These are phyloP conservation scores for Nomada goodeniana DNA, from an alignment of 2,888 invertebrate genomes.

Conservation along the genomic window DNA sequence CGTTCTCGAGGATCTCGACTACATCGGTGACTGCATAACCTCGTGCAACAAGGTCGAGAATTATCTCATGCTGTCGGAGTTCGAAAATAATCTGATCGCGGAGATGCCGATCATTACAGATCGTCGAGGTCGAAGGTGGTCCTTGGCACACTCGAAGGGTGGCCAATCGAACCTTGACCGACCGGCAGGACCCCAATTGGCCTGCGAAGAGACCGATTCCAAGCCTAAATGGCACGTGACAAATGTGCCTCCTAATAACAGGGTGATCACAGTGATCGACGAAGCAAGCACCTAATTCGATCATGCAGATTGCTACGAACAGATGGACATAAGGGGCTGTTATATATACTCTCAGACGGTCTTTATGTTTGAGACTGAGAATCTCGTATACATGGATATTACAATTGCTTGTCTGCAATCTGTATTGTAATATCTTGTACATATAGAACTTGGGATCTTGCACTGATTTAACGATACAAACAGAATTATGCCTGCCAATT, in stretches of 20 bases:
- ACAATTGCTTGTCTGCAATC: background rate
- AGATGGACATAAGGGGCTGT: background rate
- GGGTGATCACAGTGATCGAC: conserved; percentile 92
- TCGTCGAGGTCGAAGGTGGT: conserved; percentile 90
- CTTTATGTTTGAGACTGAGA: background rate
- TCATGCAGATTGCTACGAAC: background rate
- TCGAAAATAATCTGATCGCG: conserved; percentile 93
- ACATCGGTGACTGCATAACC: conserved; percentile 93
- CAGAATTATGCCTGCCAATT: background rate
- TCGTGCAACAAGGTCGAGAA: conserved; percentile 95
- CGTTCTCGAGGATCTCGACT: conserved; percentile 91
- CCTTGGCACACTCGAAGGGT: conserved; percentile 86
- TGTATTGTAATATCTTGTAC: conserved; percentile 10
- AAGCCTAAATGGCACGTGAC: conserved; percentile 83
- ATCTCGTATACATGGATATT: background rate
- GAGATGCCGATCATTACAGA: conserved; percentile 91
- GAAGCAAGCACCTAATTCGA: conserved; percentile 86
- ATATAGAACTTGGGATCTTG: background rate
- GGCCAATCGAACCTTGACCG: conserved; percentile 79
- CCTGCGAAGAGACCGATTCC: conserved; percentile 71
- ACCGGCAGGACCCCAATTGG: conserved; percentile 56
- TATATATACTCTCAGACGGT: background rate
- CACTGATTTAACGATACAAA: background rate
- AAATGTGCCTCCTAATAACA: conserved; percentile 85
- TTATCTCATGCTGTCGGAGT: conserved; percentile 94